These are phyloP conservation scores for Callinectes sapidus DNA, from an alignment of 2,888 invertebrate genomes.

Conservation along the genomic window DNA sequence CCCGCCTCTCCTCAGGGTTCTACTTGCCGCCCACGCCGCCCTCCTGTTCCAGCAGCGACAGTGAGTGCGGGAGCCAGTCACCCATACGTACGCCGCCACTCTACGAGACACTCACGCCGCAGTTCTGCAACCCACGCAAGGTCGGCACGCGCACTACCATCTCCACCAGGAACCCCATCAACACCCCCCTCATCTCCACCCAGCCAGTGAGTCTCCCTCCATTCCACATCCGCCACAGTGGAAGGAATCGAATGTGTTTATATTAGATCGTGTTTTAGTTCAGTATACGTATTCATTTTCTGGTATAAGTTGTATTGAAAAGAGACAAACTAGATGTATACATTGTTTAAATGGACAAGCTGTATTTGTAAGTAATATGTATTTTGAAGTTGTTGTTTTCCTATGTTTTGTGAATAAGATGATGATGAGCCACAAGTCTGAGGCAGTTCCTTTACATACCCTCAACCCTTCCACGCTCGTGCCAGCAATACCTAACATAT, in stretches of 20 bases:
- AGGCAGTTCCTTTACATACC: no score
- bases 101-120: slow-evolving; percentile 69
- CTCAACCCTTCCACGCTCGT: no score
- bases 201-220: slow-evolving; percentile 66
- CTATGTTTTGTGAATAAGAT: no score
- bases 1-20: slow-evolving; percentile 56
- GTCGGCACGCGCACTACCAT: slow-evolving; percentile 24
- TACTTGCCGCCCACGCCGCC: slow-evolving; percentile 71
- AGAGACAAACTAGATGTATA: no score
- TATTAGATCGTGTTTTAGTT: no score
- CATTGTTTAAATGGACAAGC: no score
- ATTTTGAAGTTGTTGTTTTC: no score
- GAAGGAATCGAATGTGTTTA: background rate
- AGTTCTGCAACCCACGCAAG: slow-evolving; percentile 66
- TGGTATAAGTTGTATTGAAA: no score
- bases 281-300: no score
- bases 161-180: slow-evolving; percentile 70
- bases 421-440: no score
- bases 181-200: slow-evolving; percentile 71
- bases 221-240: background rate
- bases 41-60: slow-evolving; percentile 72
- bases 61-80: slow-evolving; percentile 71
- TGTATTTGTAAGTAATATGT: no score
- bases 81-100: slow-evolving; percentile 66
- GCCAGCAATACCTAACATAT: no score